Evolutionary conservation across 1,140 invertebrate species (phyloP).

Genomic region (Aphelinus certus): DNA sequence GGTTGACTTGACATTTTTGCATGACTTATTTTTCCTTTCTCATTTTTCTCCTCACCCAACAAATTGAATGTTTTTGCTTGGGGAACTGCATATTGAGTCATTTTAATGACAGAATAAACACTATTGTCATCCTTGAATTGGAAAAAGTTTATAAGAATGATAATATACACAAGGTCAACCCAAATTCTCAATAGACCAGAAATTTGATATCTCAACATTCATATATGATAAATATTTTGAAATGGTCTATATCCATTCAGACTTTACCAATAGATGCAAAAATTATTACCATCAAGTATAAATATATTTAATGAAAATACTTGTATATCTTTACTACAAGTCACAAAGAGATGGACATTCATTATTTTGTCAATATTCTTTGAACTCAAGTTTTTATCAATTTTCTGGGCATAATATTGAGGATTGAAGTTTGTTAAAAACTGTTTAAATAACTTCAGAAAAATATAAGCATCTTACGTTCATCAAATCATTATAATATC

Average conservation of each 20-base stretch:
- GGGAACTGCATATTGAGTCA: constrained; percentile 79
- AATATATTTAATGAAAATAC: constrained; percentile 23
- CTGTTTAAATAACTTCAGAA: no score
- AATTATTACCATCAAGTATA: constrained; percentile 10
- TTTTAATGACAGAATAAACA: constrained; percentile 68
- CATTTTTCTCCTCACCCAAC: constrained; percentile 65
- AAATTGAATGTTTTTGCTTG: constrained; percentile 80
- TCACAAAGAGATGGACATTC: neutral
- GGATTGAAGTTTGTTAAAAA: no score
- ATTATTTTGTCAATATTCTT: no score
- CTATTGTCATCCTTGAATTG: constrained; percentile 65
- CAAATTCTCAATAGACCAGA: no score
- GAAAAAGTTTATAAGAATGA: constrained; percentile 21
- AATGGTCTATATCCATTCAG: no score
- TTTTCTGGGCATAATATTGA: no score
- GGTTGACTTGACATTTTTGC: constrained; percentile 44
- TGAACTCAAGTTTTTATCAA: no score
- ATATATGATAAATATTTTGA: no score
- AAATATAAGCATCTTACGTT: constrained; percentile 45
- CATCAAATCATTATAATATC: constrained; percentile 59
- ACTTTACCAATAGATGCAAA: neutral
- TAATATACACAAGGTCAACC: neutral
- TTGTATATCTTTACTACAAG: constrained; percentile 20
- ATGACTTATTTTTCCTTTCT: constrained; percentile 40
- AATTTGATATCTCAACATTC: no score